Percentiles rank a stretch among this genome's conserved stretches.
Conservation (phyloP, 64 coral and sea anemone genomes). For the Platygyra sinensis region DNA sequence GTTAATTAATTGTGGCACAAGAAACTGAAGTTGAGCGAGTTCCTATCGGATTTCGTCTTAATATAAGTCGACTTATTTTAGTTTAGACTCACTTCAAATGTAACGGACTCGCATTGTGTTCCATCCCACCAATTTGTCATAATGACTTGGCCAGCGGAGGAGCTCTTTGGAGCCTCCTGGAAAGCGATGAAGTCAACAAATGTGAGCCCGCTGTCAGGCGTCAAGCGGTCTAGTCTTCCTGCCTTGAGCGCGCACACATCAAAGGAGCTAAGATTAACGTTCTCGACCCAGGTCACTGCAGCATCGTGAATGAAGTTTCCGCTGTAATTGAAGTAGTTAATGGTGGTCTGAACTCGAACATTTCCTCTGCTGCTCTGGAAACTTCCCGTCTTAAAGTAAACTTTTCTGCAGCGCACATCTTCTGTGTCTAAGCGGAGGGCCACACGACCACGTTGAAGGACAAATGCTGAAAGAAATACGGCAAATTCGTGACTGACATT, state of each 20-base stretch:
- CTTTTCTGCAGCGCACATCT: slow-evolving; percentile 59
- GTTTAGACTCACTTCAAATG: not conserved
- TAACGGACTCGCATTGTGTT: slow-evolving; percentile 32
- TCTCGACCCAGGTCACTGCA: slow-evolving; percentile 74
- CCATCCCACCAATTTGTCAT: slow-evolving; percentile 80
- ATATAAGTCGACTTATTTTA: not conserved
- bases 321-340: slow-evolving; percentile 62
- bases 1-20: too few species aligned
- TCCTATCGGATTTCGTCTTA: too few species aligned
- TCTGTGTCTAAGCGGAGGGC: slow-evolving; percentile 46
- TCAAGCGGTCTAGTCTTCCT: slow-evolving; percentile 65
- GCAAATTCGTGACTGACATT: not conserved
- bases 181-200: slow-evolving; percentile 74
- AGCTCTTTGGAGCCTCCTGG: slow-evolving; percentile 51
- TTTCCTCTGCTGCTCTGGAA: slow-evolving; percentile 9
- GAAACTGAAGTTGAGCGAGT: too few species aligned
- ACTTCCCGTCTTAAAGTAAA: slow-evolving; percentile 32
- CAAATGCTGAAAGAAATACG: slow-evolving; percentile 45
- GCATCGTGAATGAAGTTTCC: slow-evolving; percentile 72
- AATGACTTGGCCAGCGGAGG: slow-evolving; percentile 31
- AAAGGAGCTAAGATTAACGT: slow-evolving; percentile 40
- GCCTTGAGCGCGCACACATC: slow-evolving; percentile 68
- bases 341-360: slow-evolving; percentile 43
- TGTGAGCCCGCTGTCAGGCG: slow-evolving; percentile 53
- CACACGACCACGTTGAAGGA: slow-evolving; percentile 75